Conservation (phyloP, 2,113 vertebrate genomes). For the Elephas maximus region DNA sequence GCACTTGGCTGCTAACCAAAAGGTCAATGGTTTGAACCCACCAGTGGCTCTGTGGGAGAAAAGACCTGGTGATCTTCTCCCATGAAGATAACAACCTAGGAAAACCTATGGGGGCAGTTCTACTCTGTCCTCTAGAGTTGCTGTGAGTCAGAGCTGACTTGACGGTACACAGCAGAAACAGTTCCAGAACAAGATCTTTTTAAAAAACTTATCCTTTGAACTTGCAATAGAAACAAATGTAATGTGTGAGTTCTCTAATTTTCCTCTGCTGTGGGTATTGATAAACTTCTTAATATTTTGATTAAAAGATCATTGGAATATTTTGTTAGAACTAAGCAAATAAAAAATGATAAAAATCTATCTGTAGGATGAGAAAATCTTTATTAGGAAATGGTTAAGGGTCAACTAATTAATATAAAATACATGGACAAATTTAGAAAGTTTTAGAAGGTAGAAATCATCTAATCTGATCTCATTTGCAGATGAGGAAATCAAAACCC, state of each 20-base stretch:
- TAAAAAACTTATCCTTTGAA: slow-evolving; percentile 5
- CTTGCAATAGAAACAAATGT: not conserved
- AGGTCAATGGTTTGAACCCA: not conserved
- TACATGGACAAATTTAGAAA: not conserved
- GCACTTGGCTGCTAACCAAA: not conserved
- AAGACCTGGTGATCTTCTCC: not conserved
- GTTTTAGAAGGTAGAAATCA: slow-evolving; percentile 28
- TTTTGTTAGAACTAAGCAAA: slow-evolving; percentile 43
- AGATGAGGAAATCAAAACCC: not conserved
- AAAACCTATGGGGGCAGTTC: not conserved
- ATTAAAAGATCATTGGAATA: slow-evolving; percentile 31
- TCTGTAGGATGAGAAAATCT: not conserved
- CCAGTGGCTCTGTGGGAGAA: not conserved
- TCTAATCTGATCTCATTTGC: slow-evolving; percentile 21
- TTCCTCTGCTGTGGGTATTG: not conserved
- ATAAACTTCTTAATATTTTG: slow-evolving; percentile 13
- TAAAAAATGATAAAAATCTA: not conserved
- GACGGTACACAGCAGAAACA: too few species aligned
- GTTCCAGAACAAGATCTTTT: not conserved
- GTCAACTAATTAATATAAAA: not conserved
- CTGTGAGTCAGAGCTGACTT: not conserved
- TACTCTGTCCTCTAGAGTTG: not conserved
- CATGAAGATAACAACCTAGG: not conserved
- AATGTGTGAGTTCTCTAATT: not conserved
- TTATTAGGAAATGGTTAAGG: slow-evolving; percentile 13